Evolutionary conservation across 2,797 vertebrate genomes (phyloP).

Genomic region (Acipenser transmontanus): DNA sequence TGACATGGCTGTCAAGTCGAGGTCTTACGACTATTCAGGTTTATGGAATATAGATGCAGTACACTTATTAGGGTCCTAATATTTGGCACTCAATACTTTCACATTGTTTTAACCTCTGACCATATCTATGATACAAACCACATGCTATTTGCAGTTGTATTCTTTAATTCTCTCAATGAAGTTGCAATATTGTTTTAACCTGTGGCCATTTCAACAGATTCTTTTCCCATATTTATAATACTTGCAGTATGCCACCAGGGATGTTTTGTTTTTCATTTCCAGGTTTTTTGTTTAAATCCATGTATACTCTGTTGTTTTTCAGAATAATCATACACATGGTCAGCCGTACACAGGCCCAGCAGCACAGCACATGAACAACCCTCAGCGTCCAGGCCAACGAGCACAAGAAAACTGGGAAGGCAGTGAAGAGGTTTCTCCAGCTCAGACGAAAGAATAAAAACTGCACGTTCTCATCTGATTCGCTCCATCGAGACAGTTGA

Average conservation of each 20-base stretch:
- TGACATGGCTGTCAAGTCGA: no score
- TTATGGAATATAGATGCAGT: no score
- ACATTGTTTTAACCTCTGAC: no score
- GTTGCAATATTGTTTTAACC: no score
- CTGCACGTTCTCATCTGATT: constrained; percentile 57
- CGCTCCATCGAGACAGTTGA: constrained; percentile 68
- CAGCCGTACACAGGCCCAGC: constrained; percentile 97
- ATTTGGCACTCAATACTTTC: not conserved
- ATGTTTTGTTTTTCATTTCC: constrained; percentile 32
- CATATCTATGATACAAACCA: no score
- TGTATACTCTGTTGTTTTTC: constrained; percentile 23
- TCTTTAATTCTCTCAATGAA: no score
- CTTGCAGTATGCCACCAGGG: not conserved
- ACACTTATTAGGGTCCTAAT: not conserved
- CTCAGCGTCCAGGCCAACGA: constrained; percentile 89
- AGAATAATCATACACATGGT: constrained; percentile 98
- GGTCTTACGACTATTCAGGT: no score
- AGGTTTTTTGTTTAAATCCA: no score
- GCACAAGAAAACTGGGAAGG: constrained; percentile 98
- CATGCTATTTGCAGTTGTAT: no score
- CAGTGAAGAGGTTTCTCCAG: constrained; percentile 84
- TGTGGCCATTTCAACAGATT: no score
- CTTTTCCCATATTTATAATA: no score
- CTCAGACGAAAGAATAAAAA: constrained; percentile 91
- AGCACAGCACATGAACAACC: constrained; percentile 99